phyloP scores from a whole-genome alignment of 2,888 invertebrate species.

The Eledona agricola region DNA sequence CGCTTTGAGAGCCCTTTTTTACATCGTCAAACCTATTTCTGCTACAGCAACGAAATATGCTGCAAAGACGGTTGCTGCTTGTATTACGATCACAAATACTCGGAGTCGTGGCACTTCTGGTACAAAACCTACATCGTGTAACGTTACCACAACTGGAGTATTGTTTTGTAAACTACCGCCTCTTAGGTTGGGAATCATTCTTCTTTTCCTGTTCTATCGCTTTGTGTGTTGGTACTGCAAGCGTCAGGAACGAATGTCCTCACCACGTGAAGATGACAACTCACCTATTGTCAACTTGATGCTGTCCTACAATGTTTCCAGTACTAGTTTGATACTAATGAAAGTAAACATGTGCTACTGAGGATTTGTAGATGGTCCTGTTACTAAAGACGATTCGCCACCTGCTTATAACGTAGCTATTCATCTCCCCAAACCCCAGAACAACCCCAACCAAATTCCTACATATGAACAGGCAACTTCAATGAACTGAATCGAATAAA shows the following conservation, averaged over 20 bases:
- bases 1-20: constrained; percentile 10
- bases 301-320: constrained; percentile 16
- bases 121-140: constrained; percentile 25
- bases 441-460: constrained; percentile 8
- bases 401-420: constrained; percentile 20
- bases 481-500: constrained; percentile 13
- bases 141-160: not conserved
- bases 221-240: constrained; percentile 20
- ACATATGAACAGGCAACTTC: constrained; percentile 20
- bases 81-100: constrained; percentile 13
- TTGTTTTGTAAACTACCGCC: too few species aligned
- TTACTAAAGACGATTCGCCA: constrained; percentile 16
- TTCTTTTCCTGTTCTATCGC: constrained; percentile 7
- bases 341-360: constrained; percentile 23
- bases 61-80: constrained; percentile 26
- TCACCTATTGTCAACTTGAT: constrained; percentile 11
- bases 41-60: constrained; percentile 21
- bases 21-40: constrained; percentile 14
- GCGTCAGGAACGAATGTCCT: not conserved
- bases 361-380: constrained; percentile 33
- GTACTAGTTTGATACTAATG: not conserved
- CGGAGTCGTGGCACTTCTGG: constrained; percentile 27
- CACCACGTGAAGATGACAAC: not conserved
- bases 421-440: constrained; percentile 14
- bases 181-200: constrained; percentile 10